These are phyloP conservation scores for Trimorus sp. DNA, from an alignment of 2,888 invertebrate species.

Conservation along the genomic window DNA sequence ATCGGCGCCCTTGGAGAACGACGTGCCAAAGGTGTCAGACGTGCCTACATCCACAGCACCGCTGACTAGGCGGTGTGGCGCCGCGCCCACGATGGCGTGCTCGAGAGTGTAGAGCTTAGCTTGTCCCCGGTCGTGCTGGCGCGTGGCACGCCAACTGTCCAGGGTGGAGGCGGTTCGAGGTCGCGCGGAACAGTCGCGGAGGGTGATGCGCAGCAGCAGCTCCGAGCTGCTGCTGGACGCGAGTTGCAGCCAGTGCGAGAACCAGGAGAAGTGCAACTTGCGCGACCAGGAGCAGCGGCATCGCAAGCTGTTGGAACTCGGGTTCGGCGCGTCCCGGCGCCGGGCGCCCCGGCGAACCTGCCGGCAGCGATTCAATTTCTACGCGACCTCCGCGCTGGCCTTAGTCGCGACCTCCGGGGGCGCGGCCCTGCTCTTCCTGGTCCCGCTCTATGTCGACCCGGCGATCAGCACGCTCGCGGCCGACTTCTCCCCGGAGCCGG, in stretches of 20 bases:
- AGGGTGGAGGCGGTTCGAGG: constrained; percentile 60
- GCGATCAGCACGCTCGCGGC: constrained; percentile 87
- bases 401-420: constrained; percentile 88
- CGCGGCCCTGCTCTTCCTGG: constrained; percentile 88
- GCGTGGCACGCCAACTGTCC: constrained; percentile 9
- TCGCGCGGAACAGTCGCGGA: constrained; percentile 60
- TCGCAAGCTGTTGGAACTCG: constrained; percentile 80
- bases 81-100: neutral
- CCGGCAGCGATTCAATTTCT: constrained; percentile 87
- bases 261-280: constrained; percentile 80
- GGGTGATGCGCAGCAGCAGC: constrained; percentile 87
- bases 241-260: constrained; percentile 85
- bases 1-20: constrained; percentile 62
- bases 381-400: constrained; percentile 87
- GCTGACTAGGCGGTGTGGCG: neutral
- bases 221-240: constrained; percentile 90
- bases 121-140: constrained; percentile 12
- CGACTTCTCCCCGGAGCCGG: constrained; percentile 89
- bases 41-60: neutral
- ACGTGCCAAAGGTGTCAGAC: constrained; percentile 53
- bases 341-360: constrained; percentile 83
- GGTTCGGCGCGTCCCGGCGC: constrained; percentile 80
- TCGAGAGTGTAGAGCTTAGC: no score
- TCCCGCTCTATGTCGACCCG: constrained; percentile 88
- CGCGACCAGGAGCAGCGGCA: constrained; percentile 79